Base-by-base conservation (phyloP, 2,888 invertebrate species). In the Clitarchus hookeri region DNA sequence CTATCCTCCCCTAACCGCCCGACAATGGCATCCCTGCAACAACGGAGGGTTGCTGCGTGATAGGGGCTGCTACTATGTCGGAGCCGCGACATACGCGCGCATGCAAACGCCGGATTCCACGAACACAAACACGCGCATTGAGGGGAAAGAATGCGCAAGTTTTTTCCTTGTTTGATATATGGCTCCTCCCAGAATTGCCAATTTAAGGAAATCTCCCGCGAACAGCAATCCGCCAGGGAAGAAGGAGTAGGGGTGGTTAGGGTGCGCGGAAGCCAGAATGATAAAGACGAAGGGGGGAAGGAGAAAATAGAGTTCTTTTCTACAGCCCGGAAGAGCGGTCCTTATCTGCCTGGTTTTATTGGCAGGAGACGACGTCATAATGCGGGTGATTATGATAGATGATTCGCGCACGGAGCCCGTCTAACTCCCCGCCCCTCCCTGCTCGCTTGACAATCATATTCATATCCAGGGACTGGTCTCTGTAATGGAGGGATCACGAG, bases 171-270 rank as follows among this genome's bases (percentile, higher is more conserved):
- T 65, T 85, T 88, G 88, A 88, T 85, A 88, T 88, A 88, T 88
- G 87, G 86, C 86, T 87, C 88, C 87, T 88, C 88, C 48, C 1
- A 87, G 87, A 87, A 88, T 88, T 88, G 88, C 77, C 88, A 88
- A 88, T 88, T 88, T 88, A 88, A 87, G 88, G 80, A 88, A 87
- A 88, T 87, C 88, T 87, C 88, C 86, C 84, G 88, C 85, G 85
- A 88, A 88, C 87, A 87, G 85, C 48, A 48, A 16, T 48, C 48
- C 48, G 48, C 48, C 48, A 48, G 48, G 48, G 48, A 16, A 48
- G 16, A 48, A 48, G 48, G 16, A 8, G 48, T 1, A 8, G 48
- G 82, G n/a, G 36, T 1, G 16, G 16, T 11, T 11, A 8, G 48
- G 82, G n/a, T 54, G 85, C 54, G 16, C 44, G 82, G 54, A n/a